Evolutionary conservation across 2,888 invertebrate species (phyloP), one percentile per base, ranked within the genome.

Genomic region (Philonicus albiceps): DNA sequence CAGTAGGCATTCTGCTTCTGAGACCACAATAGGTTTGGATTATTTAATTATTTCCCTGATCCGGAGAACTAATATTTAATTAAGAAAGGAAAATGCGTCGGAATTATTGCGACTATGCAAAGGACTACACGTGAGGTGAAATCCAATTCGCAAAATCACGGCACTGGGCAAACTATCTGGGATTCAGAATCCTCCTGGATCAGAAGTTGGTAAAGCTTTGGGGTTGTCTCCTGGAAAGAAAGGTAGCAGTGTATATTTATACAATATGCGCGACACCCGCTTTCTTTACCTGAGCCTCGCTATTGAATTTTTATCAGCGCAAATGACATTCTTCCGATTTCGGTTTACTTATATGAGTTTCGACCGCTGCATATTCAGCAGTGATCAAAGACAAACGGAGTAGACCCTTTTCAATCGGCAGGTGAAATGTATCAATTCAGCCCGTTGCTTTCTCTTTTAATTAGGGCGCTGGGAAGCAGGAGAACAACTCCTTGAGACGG

Each of bases 91-190:
- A 81, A 81, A 34, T 81, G 55, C 81, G 81, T 81, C 53, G 34
- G 64, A 64, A 81, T 81, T 55, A 81, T 55, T 86, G 86, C 75
- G 86, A 86, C 86, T 84, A 75, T 86, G 55, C 76, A 86, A 53
- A 75, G 11, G 53, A 16, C 34, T 13, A 16, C 53, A 86, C 86
- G 86, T 86, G 86, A 86, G 86, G 11, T 37, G 86, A 86, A 84
- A 84, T 3, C n/a, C 76, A 84, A 86, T 75, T 84, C 53, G 64
- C 37, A 86, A 34, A 84, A 74, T 84, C 73, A 72, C 73, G 6
- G 49, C 49, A 49, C 5, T 49, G 49, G 34, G 86, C 74, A 53
- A 81, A 86, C 73, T 81, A 31, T 64, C 34, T 22, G 0, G 34
- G 55, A 73, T 8, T 19, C 27, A n/a, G n/a, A 19, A 64, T 22